These are phyloP conservation scores for Brenthis ino DNA, from an alignment of 2,888 invertebrate genomes.

Conservation along the genomic window DNA sequence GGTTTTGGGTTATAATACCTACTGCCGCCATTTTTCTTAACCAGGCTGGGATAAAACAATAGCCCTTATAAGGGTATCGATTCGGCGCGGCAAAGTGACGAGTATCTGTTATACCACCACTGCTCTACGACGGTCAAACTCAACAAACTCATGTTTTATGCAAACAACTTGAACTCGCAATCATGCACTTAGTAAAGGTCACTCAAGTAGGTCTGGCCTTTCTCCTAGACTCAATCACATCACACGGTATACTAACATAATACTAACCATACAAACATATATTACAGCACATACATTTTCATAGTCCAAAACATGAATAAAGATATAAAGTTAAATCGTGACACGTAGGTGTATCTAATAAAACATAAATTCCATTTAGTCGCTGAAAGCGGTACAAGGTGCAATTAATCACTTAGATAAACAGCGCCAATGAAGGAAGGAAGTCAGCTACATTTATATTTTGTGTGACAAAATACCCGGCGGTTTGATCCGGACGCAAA, in stretches of 20 bases:
- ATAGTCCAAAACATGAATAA: constrained; percentile 12
- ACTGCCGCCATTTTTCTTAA: no score
- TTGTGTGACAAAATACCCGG: constrained; percentile 82
- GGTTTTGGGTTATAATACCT: no score
- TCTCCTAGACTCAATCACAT: not conserved
- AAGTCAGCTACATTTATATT: constrained; percentile 80
- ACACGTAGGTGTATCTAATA: constrained; percentile 22
- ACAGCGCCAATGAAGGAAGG: constrained; percentile 79
- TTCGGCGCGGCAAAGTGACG: no score
- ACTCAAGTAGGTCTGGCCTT: not conserved
- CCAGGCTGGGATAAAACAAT: no score
- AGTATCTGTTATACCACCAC: no score
- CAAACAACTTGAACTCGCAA: constrained; percentile 10
- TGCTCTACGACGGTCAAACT: not conserved
- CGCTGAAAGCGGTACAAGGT: constrained; percentile 59
- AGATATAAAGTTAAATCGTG: constrained; percentile 21
- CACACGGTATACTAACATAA: not conserved
- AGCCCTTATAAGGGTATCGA: no score
- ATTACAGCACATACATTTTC: not conserved
- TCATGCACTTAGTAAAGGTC: constrained; percentile 2
- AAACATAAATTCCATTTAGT: constrained; percentile 39
- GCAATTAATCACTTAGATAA: constrained; percentile 80
- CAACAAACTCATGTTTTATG: constrained; percentile 5
- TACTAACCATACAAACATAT: not conserved
- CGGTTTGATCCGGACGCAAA: constrained; percentile 81